A percentile compares a stretch with the other conserved stretches of the same genome.
These are phyloP conservation scores for Eleutherodactylus coqui DNA, from an alignment of 2,797 vertebrate species.

Conservation along the genomic window DNA sequence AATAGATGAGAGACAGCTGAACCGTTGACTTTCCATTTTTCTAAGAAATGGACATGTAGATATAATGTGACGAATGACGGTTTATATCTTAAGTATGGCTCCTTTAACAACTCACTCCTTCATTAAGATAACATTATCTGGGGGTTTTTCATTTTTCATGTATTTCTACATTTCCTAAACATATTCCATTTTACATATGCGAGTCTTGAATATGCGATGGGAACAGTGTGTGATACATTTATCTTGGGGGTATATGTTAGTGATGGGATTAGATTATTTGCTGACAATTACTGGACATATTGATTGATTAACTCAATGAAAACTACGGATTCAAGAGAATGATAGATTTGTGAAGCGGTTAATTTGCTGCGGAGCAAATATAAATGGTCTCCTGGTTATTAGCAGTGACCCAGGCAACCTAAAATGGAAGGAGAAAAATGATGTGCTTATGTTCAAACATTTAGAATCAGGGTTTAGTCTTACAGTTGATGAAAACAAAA, in stretches of 20 bases:
- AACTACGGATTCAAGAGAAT: background rate
- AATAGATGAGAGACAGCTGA: slow-evolving; percentile 48
- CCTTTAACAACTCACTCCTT: background rate
- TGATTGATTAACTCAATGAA: background rate
- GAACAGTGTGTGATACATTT: background rate
- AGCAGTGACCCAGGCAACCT: background rate
- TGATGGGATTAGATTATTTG: background rate
- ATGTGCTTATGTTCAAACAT: background rate
- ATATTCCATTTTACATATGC: background rate
- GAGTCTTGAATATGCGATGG: background rate
- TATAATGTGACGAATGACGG: slow-evolving; percentile 16
- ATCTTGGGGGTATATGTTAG: background rate
- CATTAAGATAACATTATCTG: background rate
- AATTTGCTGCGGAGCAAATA: background rate
- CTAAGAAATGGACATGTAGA: slow-evolving; percentile 44
- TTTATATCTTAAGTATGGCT: slow-evolving; percentile 20
- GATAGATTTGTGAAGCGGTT: background rate
- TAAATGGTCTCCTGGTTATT: background rate
- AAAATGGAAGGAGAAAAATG: background rate
- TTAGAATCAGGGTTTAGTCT: no score
- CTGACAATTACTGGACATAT: background rate
- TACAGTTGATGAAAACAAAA: no score
- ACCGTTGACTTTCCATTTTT: slow-evolving; percentile 53
- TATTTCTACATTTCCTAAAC: background rate
- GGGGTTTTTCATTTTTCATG: background rate